Evolutionary conservation across 2,797 vertebrate species (phyloP), one percentile per base, ranked within the genome.

Genomic region (Dipus sagitta): DNA sequence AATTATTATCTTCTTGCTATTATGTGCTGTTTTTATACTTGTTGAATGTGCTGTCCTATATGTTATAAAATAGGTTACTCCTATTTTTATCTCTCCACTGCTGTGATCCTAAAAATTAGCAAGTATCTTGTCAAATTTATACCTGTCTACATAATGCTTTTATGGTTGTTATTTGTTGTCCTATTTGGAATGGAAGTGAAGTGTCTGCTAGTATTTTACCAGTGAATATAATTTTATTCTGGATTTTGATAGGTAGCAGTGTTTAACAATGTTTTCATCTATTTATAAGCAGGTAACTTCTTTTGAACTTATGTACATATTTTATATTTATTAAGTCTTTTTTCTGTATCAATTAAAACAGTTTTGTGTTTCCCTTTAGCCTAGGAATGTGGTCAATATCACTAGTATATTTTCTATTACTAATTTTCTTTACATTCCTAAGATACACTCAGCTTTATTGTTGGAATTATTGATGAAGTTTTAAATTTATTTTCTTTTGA

Each of bases 101-200:
- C 47, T 47, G 47, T 47, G 47, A 47, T 10, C 47, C 47, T 47
- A 47, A 47, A 47, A 47, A 8, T 21, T 17, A 62, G 1, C 20
- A 94, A 34, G 6, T 86, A 79, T 83, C 90, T 94, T 90, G 2
- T 47, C 74, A 34, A 79, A 87, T 81, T 86, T 79, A 65, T 94
- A 6, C 60, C 34, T 75, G 1, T 90, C n/a, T 75, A 47, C 14
- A 3, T 74, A 77, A n/a, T 82, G 8, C 47, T 72, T 62, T 82
- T 68, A n/a, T 34, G 74, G 26, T 6, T 62, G 20, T 2, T 81
- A 26, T 83, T n/a, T 86, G 8, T 82, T 75, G 18, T 68, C 38
- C 38, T 68, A 3, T 83, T 83, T 92, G 72, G n/a, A 15, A 90
- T 92, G 78, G 90, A 62, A 86, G 47, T 83, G 23, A 60, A 54